Conservation (phyloP, 2,888 invertebrate species). For the Listrodromus nycthemerus region DNA sequence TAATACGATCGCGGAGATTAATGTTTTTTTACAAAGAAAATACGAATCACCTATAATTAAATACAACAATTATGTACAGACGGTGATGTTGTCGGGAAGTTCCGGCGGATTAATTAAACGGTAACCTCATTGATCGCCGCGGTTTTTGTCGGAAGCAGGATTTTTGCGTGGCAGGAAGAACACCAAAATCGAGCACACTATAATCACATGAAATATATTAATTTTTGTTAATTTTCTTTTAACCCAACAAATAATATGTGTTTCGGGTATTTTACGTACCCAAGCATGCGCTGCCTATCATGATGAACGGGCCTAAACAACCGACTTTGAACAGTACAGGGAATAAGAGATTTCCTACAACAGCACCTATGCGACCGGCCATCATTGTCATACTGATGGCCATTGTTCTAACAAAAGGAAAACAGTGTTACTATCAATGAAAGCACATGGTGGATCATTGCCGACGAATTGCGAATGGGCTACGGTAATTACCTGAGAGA, state of each 20-base stretch:
- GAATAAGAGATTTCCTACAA: slow-evolving; percentile 90
- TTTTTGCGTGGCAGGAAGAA: slow-evolving; percentile 71
- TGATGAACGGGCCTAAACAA: slow-evolving; percentile 90
- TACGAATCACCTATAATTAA: slow-evolving; percentile 9
- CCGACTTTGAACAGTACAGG: slow-evolving; percentile 89
- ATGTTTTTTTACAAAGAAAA: background rate
- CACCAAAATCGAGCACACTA: slow-evolving; percentile 63
- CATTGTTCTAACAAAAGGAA: slow-evolving; percentile 87
- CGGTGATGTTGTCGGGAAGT: background rate
- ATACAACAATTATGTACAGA: slow-evolving; percentile 38
- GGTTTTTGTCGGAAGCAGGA: slow-evolving; percentile 1
- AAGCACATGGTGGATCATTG: background rate
- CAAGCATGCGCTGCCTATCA: slow-evolving; percentile 87
- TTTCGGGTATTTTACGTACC: slow-evolving; percentile 83
- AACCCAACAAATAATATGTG: background rate
- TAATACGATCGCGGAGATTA: slow-evolving; percentile 1
- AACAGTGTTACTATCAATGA: background rate
- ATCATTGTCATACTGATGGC: slow-evolving; percentile 90
- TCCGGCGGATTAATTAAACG: slow-evolving; percentile 5
- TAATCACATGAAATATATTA: background rate
- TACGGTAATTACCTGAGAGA: slow-evolving; percentile 75
- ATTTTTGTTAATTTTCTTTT: slow-evolving; percentile 23
- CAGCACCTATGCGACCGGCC: slow-evolving; percentile 89
- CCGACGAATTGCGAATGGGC: background rate
- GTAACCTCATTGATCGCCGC: slow-evolving; percentile 22